These are phyloP conservation scores for Diploptera punctata DNA, from an alignment of 2,888 invertebrate species.

Conservation along the genomic window DNA sequence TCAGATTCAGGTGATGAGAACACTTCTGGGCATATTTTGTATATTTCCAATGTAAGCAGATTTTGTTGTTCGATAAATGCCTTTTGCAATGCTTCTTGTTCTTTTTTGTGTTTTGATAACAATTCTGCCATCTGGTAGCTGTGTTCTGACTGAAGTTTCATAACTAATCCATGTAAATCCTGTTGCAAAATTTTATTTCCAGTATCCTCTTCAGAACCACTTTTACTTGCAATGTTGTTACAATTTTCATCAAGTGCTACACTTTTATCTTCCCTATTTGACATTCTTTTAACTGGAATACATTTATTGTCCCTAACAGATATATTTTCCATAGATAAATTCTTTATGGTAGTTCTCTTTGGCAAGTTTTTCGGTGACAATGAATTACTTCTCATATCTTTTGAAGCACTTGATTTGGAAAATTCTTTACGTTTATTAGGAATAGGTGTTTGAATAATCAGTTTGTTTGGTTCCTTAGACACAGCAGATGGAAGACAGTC, in stretches of 20 bases:
- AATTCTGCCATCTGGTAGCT: conserved; percentile 11
- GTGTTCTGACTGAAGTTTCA: not conserved
- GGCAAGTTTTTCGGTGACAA: not conserved
- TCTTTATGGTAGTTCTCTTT: not conserved
- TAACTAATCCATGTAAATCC: not conserved
- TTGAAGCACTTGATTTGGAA: not conserved
- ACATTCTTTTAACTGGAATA: too few relatives aligned
- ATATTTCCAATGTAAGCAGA: not conserved
- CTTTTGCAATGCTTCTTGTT: conserved; percentile 9
- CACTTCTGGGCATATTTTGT: not conserved
- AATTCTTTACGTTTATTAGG: not conserved
- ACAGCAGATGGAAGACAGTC: conserved; percentile 1
- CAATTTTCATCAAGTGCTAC: not conserved
- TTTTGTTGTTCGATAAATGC: conserved; percentile 1
- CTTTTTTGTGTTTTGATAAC: not conserved
- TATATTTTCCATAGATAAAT: not conserved
- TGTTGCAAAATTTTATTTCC: not conserved
- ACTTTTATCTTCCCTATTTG: too few relatives aligned
- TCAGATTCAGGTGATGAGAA: conserved; percentile 7
- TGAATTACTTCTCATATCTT: not conserved
- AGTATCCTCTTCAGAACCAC: not conserved
- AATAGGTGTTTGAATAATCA: not conserved
- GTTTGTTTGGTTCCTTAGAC: not conserved
- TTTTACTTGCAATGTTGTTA: not conserved
- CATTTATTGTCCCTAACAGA: too few relatives aligned